phyloP scores from a whole-genome alignment of 2,113 vertebrate species.

The Proteles cristata region DNA sequence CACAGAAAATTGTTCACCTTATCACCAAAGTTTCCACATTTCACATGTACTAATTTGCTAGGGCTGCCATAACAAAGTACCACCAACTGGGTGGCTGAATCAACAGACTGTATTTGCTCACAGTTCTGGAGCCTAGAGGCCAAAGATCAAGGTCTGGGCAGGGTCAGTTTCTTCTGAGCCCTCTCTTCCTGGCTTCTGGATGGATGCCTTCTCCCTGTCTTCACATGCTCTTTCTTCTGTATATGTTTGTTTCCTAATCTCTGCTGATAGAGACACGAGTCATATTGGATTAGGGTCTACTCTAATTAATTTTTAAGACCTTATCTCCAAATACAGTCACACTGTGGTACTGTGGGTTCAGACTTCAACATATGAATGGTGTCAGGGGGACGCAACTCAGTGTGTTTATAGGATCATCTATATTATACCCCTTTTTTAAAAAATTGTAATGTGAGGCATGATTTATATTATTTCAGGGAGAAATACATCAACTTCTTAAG shows the following conservation, averaged over 20 bases:
- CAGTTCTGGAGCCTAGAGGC: neutral
- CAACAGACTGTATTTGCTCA: neutral
- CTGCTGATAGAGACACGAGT: neutral
- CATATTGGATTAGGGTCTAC: neutral
- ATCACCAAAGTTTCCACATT: neutral
- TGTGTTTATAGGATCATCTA: neutral
- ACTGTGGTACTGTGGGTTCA: neutral
- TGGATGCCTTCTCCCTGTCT: neutral
- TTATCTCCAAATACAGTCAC: neutral
- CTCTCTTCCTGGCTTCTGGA: neutral
- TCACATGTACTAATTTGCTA: neutral
- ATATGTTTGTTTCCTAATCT: neutral
- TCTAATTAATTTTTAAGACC: neutral
- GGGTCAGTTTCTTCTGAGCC: neutral
- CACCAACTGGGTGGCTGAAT: neutral
- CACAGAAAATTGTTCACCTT: neutral
- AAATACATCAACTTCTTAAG: neutral
- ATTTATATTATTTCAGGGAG: neutral
- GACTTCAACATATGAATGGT: neutral
- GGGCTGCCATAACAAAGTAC: neutral
- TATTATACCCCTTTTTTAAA: neutral
- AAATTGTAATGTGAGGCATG: neutral
- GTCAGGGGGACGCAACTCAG: neutral
- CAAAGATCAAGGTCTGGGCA: neutral
- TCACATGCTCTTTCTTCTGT: neutral